Percentiles rank a stretch among this genome's conserved stretches.
These are phyloP conservation scores for Cyrtonyx montezumae DNA, from an alignment of 2,113 vertebrate genomes.

Conservation along the genomic window DNA sequence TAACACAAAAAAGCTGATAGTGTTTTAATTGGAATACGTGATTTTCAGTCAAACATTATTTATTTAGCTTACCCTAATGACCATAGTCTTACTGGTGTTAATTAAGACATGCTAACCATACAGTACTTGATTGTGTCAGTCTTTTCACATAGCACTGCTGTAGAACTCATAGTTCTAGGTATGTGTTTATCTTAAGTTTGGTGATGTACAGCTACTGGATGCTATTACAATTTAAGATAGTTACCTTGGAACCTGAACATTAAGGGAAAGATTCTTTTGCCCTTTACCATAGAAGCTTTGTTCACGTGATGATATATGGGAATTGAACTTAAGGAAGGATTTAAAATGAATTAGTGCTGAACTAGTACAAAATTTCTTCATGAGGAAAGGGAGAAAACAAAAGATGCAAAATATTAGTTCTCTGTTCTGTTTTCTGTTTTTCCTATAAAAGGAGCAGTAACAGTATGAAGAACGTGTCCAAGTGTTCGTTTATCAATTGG, in stretches of 20 bases:
- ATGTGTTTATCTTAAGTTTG: background rate
- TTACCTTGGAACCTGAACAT: background rate
- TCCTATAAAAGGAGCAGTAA: background rate
- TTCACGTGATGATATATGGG: background rate
- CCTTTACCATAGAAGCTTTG: background rate
- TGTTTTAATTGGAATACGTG: background rate
- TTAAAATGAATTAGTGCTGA: background rate
- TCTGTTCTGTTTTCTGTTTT: background rate
- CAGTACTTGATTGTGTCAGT: background rate
- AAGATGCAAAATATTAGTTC: background rate
- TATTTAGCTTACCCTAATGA: background rate
- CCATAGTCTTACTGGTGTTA: background rate
- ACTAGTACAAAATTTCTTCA: background rate
- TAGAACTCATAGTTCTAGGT: background rate
- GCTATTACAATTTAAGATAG: background rate
- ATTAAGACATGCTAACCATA: background rate
- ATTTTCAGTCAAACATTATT: background rate
- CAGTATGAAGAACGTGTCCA: conserved; percentile 15
- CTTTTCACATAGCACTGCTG: background rate
- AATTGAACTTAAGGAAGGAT: background rate
- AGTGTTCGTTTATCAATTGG: background rate
- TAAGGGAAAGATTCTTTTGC: background rate
- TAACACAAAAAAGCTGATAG: background rate
- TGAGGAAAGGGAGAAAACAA: background rate
- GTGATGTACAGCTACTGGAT: background rate